A percentile compares a stretch with the other conserved stretches of the same genome.
Conservation (phyloP, 1,140 invertebrate genomes). For the Drosophila kurseongensis region DNA sequence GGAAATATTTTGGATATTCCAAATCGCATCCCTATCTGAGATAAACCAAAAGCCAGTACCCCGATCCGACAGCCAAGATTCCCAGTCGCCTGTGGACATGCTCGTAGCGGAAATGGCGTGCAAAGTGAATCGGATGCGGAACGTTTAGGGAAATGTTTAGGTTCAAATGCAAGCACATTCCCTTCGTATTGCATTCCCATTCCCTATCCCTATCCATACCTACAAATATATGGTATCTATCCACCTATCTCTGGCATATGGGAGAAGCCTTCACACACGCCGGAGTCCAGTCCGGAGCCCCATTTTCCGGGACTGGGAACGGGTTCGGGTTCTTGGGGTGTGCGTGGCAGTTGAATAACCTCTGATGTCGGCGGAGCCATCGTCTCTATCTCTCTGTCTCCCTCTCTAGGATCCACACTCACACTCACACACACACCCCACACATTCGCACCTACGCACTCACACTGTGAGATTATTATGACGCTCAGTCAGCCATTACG, state of each 20-base stretch:
- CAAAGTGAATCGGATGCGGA: constrained; percentile 78
- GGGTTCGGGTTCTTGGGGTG: constrained; percentile 4
- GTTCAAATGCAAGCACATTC: constrained; percentile 75
- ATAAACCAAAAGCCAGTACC: constrained; percentile 26
- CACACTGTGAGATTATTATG: constrained; percentile 71
- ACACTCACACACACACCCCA: constrained; percentile 13
- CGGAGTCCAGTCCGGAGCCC: constrained; percentile 36
- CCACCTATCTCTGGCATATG: constrained; percentile 55
- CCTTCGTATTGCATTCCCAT: constrained; percentile 39
- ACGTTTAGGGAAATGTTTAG: constrained; percentile 74
- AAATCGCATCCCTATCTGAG: constrained; percentile 44
- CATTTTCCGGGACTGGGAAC: constrained; percentile 19
- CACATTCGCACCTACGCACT: constrained; percentile 26
- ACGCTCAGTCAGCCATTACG: constrained; percentile 81
- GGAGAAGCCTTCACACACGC: constrained; percentile 33
- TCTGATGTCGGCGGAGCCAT: constrained; percentile 50
- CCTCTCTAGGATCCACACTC: constrained; percentile 53
- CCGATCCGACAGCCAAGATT: constrained; percentile 20
- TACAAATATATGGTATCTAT: constrained; percentile 20
- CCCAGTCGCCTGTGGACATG: constrained; percentile 49
- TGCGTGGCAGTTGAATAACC: constrained; percentile 76
- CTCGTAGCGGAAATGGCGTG: constrained; percentile 75
- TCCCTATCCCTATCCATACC: neutral
- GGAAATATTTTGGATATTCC: constrained; percentile 30
- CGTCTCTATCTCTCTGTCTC: constrained; percentile 45